Base-by-base conservation (phyloP, 2,797 vertebrate species). In the Vireo griseus region DNA sequence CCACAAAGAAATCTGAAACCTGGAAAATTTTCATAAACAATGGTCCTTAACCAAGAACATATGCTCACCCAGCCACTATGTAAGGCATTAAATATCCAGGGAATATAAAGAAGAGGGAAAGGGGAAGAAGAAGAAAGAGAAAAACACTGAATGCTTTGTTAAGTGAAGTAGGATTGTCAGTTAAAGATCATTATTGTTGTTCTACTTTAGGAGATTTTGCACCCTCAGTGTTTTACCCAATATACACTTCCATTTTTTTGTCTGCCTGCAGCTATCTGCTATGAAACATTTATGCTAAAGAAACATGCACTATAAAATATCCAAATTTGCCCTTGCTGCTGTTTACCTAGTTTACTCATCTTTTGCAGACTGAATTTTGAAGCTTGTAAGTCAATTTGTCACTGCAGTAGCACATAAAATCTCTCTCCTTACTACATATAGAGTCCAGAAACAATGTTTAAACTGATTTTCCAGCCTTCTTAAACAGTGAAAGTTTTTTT, bases 1-100 rank as follows among this genome's bases (percentile, higher is more conserved):
- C 72, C 90, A 92, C 89, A 86, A 51, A 97, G 97, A 96, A 96
- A 97, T 95, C 94, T 94, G 86, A 97, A 97, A 97, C 76, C 92
- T 90, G 81, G 72, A 97, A 87, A 87, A 95, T 96, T 95, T 97
- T 96, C 92, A 80, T 91, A 97, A 98, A 97, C 94, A 97, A 91
- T 97, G 93, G 48, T 89, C 62, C 67, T 80, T 98, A 97, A 98
- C 62, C 76, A 96, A 92, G 58, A 97, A 91, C 97, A 98, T 65
- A 95, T 97, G 97, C 52, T 95, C 91, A 91, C 84, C 57, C 86
- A 20, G 28, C 75, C 66, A 91, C 92, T 93, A 59, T 92, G 87
- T 91, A 81, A 96, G 65, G 75, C 59, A 92, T 95, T 95, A 90
- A 91, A 91, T 85, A 95, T 82, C 84, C 22, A 48, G 72, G 68